Percentiles rank a stretch among this genome's conserved stretches.
Conservation (phyloP, 2,888 invertebrate genomes). For the Eulithis prunata region DNA sequence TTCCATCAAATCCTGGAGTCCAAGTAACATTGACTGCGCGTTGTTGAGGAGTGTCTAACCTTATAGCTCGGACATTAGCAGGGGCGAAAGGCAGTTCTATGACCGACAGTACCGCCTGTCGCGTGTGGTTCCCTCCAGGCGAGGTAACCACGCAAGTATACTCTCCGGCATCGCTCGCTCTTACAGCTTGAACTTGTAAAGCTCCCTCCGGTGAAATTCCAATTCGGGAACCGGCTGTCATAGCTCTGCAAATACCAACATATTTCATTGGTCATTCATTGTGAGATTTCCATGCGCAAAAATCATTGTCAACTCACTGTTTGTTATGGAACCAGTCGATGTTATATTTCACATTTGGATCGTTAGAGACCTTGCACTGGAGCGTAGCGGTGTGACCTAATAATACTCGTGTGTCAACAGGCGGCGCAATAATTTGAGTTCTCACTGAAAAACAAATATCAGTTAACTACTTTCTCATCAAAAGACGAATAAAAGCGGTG, state of each 20-base stretch:
- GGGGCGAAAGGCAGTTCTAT: conserved; percentile 98
- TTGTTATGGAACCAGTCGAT: conserved; percentile 95
- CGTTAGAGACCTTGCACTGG: conserved; percentile 97
- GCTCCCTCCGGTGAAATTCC: conserved; percentile 92
- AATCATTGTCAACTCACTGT: conserved; percentile 84
- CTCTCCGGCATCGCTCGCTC: conserved; percentile 96
- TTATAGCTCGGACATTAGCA: conserved; percentile 91
- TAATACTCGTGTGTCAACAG: conserved; percentile 95
- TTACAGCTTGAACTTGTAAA: conserved; percentile 93
- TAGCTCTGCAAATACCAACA: conserved; percentile 58
- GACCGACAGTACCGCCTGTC: conserved; percentile 90
- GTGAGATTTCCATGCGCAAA: conserved; percentile 26
- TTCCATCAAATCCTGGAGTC: conserved; percentile 98
- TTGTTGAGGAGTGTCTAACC: conserved; percentile 86
- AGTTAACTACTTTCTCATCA: conserved; percentile 29
- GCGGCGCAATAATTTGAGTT: conserved; percentile 96
- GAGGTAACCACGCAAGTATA: conserved; percentile 96
- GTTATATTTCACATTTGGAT: conserved; percentile 93
- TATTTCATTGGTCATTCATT: conserved; percentile 28
- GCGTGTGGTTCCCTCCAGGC: conserved; percentile 96
- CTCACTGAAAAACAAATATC: conserved; percentile 86
- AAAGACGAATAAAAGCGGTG: conserved; percentile 30
- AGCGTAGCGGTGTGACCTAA: conserved; percentile 96
- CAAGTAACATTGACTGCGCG: conserved; percentile 96
- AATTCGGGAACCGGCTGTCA: conserved; percentile 87